Evolutionary conservation across 2,113 vertebrate species (phyloP).

Genomic region (Dicerorhinus sumatrensis): DNA sequence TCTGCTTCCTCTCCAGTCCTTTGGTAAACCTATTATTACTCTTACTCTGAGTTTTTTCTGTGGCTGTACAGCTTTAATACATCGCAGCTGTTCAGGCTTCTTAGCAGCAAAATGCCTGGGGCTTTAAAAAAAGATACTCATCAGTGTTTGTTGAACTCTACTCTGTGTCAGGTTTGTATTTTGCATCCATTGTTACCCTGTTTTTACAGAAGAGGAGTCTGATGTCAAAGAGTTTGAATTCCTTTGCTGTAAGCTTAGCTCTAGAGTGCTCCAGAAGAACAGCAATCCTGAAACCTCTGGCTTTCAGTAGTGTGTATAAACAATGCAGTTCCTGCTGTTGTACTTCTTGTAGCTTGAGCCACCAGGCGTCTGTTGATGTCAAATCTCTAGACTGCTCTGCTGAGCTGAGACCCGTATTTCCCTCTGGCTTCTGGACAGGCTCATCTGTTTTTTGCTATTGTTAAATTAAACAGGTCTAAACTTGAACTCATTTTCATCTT

Average conservation of each 20-base stretch:
- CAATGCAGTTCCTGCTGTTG: neutral
- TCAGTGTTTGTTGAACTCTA: neutral
- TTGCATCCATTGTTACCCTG: neutral
- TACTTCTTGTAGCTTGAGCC: neutral
- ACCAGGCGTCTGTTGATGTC: neutral
- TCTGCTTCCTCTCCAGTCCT: neutral
- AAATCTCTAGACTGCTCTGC: neutral
- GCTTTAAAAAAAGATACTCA: neutral
- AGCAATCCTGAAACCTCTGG: neutral
- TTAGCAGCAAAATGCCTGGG: neutral
- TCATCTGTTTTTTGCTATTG: neutral
- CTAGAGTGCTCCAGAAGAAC: neutral
- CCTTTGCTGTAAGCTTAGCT: neutral
- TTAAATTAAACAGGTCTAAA: slow-evolving; percentile 17
- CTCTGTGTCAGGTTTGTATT: neutral
- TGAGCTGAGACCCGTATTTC: neutral
- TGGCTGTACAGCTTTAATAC: neutral
- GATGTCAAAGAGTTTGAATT: neutral
- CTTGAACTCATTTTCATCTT: neutral
- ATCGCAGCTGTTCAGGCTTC: neutral
- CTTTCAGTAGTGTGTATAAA: neutral
- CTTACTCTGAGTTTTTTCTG: neutral
- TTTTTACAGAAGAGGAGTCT: neutral
- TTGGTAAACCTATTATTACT: neutral
- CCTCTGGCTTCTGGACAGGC: neutral